These are phyloP conservation scores for Xestia sexstrigata DNA, from an alignment of 2,888 invertebrate genomes.

Conservation along the genomic window DNA sequence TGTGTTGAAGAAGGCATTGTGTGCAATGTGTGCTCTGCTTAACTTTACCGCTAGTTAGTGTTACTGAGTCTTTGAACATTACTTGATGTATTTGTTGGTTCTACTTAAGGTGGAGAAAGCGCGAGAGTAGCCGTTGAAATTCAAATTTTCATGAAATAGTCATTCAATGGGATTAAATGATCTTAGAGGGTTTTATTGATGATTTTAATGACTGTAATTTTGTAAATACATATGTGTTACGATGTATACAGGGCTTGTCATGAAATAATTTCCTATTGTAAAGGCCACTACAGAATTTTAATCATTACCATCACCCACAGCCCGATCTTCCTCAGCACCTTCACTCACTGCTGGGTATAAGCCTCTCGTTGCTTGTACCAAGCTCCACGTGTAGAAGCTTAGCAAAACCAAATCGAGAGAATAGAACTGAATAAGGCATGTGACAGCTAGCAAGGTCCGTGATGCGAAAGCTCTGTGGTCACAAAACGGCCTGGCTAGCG, in stretches of 20 bases:
- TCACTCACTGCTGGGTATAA: not conserved
- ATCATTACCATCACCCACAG: not conserved
- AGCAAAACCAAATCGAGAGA: not conserved
- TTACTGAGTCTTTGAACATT: constrained; percentile 8
- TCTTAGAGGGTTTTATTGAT: too few species aligned
- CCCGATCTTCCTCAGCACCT: too few species aligned
- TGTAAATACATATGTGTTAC: too few species aligned
- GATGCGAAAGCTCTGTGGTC: constrained; percentile 18
- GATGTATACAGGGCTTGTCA: too few species aligned
- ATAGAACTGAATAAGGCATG: constrained; percentile 10
- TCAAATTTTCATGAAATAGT: too few species aligned
- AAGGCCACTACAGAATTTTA: not conserved
- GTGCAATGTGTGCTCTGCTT: constrained; percentile 5
- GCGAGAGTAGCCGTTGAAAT: too few species aligned
- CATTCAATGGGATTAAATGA: too few species aligned
- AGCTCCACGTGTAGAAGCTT: too few species aligned
- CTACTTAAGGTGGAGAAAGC: not conserved
- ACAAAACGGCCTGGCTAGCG: not conserved
- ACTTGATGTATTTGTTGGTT: not conserved
- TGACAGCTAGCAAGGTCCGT: constrained; percentile 19
- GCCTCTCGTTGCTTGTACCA: too few species aligned
- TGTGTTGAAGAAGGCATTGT: not conserved
- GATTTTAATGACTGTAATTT: too few species aligned
- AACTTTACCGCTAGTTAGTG: constrained; percentile 13
- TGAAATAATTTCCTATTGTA: not conserved